Conservation (phyloP, 2,888 invertebrate species). For the Aspidiotus destructor region DNA sequence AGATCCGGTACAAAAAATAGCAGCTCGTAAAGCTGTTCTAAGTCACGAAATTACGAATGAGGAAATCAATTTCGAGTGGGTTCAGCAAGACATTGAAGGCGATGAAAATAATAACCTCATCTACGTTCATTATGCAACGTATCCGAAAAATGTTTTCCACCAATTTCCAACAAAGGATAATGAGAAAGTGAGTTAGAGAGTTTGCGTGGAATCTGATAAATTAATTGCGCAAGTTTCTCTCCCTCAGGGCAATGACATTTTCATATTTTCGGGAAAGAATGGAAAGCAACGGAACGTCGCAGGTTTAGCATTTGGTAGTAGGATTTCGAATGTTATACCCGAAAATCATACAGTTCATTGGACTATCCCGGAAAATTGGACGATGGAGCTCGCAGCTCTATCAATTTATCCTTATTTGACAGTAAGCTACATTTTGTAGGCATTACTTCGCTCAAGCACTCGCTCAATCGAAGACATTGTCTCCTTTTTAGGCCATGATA, state of each 20-base stretch:
- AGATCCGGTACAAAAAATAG: background rate
- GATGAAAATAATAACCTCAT: too few relatives aligned
- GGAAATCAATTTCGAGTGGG: conserved; percentile 47
- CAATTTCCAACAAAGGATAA: too few relatives aligned
- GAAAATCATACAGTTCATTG: conserved; percentile 47
- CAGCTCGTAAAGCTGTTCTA: background rate
- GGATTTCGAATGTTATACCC: conserved; percentile 48
- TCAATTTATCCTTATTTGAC: conserved; percentile 57
- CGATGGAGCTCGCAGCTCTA: conserved; percentile 54
- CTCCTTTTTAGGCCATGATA: too few relatives aligned
- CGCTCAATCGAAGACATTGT: too few relatives aligned
- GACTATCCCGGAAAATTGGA: conserved; percentile 51
- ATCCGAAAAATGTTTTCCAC: too few relatives aligned
- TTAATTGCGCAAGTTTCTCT: too few relatives aligned
- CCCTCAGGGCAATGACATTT: conserved; percentile 26
- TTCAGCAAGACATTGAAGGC: conserved; percentile 51
- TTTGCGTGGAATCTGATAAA: too few relatives aligned
- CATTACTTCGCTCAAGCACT: too few relatives aligned
- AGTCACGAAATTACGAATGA: background rate
- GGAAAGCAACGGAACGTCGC: conserved; percentile 43
- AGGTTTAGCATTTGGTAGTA: conserved; percentile 43
- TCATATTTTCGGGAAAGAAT: conserved; percentile 49
- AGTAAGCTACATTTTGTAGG: conserved; percentile 47
- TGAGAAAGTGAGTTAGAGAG: too few relatives aligned
- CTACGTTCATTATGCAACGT: too few relatives aligned